Base-by-base conservation (phyloP, 2,113 vertebrate species). In the Tapirus terrestris region DNA sequence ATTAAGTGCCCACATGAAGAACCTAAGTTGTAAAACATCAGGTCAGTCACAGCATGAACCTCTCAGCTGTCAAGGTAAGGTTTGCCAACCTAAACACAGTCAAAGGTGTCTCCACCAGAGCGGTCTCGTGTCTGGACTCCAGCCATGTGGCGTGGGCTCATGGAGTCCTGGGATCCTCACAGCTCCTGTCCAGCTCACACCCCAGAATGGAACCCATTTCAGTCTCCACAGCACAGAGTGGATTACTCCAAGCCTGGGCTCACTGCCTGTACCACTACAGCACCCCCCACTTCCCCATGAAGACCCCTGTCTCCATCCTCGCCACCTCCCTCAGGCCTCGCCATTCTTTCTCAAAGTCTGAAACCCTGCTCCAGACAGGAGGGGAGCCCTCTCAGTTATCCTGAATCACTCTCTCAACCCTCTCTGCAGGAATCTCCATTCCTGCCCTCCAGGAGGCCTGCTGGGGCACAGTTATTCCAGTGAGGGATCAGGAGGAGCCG, bases 71-170 rank as follows among this genome's bases (percentile, higher is more conserved):
- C 23, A 6, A 48, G 33, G 36, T 33, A 67, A 10, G 5, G 43
- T 36, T 1, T 51, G 5, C 60, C 39, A 12, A 56, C 27, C 60
- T 20, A 31, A 11, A 6, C 12, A 33, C 23, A 36, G 14, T 6
- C 6, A 45, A n/a, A 29, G 13, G 51, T 5, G 2, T 51, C 31
- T 36, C 18, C 53, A 17, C 20, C 18, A 13, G 8, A 48, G 23
- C n/a, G 0, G 25, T 8, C 45, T 31, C 21, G 2, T 48, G 20
- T 43, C 43, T 25, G 65, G 3, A 90, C 25, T 77, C 27, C 6
- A 8, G 48, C 29, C 10, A 11, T 33, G 10, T 0, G 1, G 18
- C 18, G 5, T 4, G 29, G 6, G 56, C 17, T 58, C 48, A 18
- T 3, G 79, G 58, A 81, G 29, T 21, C 25, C 51, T 2, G 1